Evolutionary conservation across 2,113 vertebrate genomes (phyloP), one percentile per base, ranked within the genome.

Genomic region (Miniopterus natalensis): DNA sequence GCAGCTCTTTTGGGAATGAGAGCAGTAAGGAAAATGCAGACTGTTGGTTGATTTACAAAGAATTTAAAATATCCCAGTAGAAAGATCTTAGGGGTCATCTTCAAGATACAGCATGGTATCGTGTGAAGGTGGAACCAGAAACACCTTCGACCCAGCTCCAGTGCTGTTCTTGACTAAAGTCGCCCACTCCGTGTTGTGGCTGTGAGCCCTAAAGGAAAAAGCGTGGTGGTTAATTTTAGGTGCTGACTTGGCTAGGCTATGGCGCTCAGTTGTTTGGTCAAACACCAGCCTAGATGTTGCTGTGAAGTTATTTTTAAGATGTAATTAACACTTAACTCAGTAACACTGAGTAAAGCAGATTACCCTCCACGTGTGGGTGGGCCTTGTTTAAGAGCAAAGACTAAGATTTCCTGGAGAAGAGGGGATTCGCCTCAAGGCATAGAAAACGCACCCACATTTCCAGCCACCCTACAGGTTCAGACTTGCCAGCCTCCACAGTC

Each of bases 161-260:
- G 40, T 0, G 1, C 51, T 80, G 1, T 3, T 15, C 12, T 53
- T 49, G 13, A 14, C 23, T 8, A 21, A 10, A 0, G 20, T 1
- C 18, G 25, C 18, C 45, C n/a, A 3, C 49, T 36, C 5, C 0
- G 4, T 0, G 0, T 31, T 42, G 77, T 1, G 23, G 73, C 57
- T 55, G 8, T 12, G 29, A 78, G 47, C 78, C 59, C 47, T 21
- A 12, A n/a, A 18, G 53, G 18, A 61, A 29, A 36, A 94, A 47
- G 31, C 0, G 11, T 23, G 36, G 21, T 2, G 20, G 29, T 55
- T 49, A 27, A 31, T 61, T 75, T 53, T 29, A 14, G 31, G 70
- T 7, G 49, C 47, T n/a, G n/a, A 42, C n/a, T 59, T 55, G 55
- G n/a, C 68, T 40, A 23, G n/a, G 42, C 47, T 42, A 40, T 1